Conservation (phyloP, 2,888 invertebrate genomes). For the Eurois occulta region DNA sequence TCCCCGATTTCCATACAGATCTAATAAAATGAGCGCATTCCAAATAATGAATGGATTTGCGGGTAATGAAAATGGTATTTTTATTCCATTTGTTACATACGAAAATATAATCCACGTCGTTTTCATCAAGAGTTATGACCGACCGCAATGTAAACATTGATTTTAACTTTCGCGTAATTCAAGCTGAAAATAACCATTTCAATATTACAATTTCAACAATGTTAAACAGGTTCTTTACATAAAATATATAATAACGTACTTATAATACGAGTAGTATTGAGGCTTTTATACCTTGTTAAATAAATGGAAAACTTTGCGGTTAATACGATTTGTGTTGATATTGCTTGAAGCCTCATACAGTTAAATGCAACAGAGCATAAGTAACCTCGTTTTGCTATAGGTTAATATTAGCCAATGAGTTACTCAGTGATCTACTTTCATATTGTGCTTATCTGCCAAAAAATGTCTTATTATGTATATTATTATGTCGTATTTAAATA, state of each 20-base stretch:
- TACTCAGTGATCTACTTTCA: not conserved
- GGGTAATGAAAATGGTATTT: slow-evolving; percentile 78
- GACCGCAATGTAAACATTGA: slow-evolving; percentile 67
- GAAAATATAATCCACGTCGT: slow-evolving; percentile 68
- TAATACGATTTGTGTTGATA: slow-evolving; percentile 60
- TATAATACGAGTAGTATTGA: not conserved
- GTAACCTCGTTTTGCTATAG: slow-evolving; percentile 25
- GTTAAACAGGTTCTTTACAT: not conserved
- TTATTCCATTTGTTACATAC: slow-evolving; percentile 73
- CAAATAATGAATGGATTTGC: slow-evolving; percentile 78
- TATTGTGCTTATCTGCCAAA: not conserved
- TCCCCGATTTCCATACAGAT: slow-evolving; percentile 83
- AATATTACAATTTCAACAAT: slow-evolving; percentile 26
- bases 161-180: slow-evolving; percentile 54
- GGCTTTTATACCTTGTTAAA: slow-evolving; percentile 30
- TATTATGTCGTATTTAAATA: not conserved
- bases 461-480: not conserved
- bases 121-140: slow-evolving; percentile 65
- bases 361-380: slow-evolving; percentile 36
- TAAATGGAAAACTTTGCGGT: slow-evolving; percentile 36
- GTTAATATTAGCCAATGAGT: not conserved
- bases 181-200: slow-evolving; percentile 38
- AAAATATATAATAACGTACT: not conserved
- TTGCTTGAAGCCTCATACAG: slow-evolving; percentile 51
- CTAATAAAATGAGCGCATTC: slow-evolving; percentile 81